Base-by-base conservation (phyloP, 2,888 invertebrate species). In the Cabera pusaria region DNA sequence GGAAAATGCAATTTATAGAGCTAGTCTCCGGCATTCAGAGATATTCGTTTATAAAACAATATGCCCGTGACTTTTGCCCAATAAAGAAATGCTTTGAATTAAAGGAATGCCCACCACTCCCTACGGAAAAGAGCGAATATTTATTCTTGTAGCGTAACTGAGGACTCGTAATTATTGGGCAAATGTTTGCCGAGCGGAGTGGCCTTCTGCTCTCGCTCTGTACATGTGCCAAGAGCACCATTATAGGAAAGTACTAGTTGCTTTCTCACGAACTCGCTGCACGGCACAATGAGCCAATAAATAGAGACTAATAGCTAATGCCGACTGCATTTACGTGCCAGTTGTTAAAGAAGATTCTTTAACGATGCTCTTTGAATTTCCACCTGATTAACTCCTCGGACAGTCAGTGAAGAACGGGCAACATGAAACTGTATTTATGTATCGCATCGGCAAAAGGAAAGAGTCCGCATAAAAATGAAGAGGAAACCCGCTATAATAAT, bases 91-190 rank as follows among this genome's bases (percentile, higher is more conserved):
- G 74, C 73, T 75, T 72, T 67, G 68, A 77, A 80, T 73, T 71
- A 66, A 66, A 72, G 70, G 72, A 70, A 76, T 72, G 66, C 56
- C 64, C 65, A 68, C 63, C 68, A 71, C 72, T 76, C 73, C 66
- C 69, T 59, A 59, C 68, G 69, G 72, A 61, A 61, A 60, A 41
- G 64, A 64, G 59, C 56, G 70, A 72, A 76, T 81, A 82, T 80
- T 80, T 83, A 83, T 83, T 83, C 80, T 64, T 71, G 64, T 51
- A 70, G 70, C 76, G 80, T 82, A 73, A 75, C 79, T 71, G 73
- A 77, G 67, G 75, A 80, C 75, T 78, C 72, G 74, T 82, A 85
- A 84, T 87, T 82, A 85, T 84, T 82, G 85, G 82, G 74, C 72
- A 84, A 87, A 85, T 82, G 78, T 85, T 85, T 84, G 74, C 80